Conservation (phyloP, 2,797 vertebrate species). For the Carcharodon carcharias region DNA sequence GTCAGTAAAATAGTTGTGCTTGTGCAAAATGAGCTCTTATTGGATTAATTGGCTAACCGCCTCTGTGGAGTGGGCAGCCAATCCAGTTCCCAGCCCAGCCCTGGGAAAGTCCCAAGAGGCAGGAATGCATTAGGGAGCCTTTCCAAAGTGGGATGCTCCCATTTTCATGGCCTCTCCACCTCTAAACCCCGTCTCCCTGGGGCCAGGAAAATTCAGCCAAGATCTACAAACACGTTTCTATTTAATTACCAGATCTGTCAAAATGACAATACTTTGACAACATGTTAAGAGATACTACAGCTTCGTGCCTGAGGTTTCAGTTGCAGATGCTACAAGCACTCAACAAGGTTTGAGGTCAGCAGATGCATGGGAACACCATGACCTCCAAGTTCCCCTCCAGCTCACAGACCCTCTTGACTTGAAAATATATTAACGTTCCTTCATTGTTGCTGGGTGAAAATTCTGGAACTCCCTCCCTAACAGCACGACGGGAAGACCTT, state of each 20-base stretch:
- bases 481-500: background rate
- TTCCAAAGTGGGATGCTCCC: background rate
- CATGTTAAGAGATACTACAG: background rate
- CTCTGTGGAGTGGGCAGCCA: background rate
- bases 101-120: background rate
- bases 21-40: background rate
- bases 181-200: background rate
- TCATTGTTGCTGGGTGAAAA: background rate
- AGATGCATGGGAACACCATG: background rate
- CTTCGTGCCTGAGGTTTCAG: background rate
- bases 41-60: background rate
- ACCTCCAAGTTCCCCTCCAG: background rate
- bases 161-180: background rate
- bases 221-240: background rate
- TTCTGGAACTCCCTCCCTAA: background rate
- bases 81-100: background rate
- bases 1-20: too few relatives aligned
- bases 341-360: background rate
- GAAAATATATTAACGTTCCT: background rate
- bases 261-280: background rate
- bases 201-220: background rate
- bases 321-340: background rate
- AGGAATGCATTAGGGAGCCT: background rate
- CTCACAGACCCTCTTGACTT: background rate
- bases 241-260: background rate